Percentiles rank a stretch among this genome's conserved stretches.
Evolutionary conservation across 2,888 invertebrate species (phyloP).

Genomic region (Pachydiplax longipennis): DNA sequence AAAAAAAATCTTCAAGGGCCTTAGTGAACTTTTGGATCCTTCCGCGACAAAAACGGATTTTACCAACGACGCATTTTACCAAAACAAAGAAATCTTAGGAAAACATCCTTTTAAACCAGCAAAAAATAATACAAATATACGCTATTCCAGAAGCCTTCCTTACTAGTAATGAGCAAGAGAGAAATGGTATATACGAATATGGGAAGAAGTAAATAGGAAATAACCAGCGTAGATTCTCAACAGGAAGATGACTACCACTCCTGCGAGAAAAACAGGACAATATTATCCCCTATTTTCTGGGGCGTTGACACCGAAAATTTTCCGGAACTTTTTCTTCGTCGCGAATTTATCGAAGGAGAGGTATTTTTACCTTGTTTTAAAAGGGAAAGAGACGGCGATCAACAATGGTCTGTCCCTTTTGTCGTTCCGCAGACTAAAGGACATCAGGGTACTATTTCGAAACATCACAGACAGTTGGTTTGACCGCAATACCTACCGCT

Average conservation of each 20-base stretch:
- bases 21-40: too few species aligned
- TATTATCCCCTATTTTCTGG: background rate
- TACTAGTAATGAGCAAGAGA: background rate
- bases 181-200: background rate
- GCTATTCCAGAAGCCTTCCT: background rate
- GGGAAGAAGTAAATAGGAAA: background rate
- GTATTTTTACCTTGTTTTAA: background rate
- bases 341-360: background rate
- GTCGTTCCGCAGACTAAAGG: background rate
- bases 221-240: background rate
- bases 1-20: too few species aligned
- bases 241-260: too few species aligned
- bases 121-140: too few species aligned
- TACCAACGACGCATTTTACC: too few species aligned
- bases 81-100: too few species aligned
- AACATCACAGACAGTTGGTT: background rate
- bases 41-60: too few species aligned
- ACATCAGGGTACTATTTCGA: background rate
- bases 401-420: background rate
- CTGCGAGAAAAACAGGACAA: background rate
- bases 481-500: background rate
- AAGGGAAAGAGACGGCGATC: background rate
- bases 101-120: too few species aligned
- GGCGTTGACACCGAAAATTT: background rate
- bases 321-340: background rate